These are phyloP conservation scores for Rhamnusium bicolor DNA, from an alignment of 2,888 invertebrate genomes.

Conservation along the genomic window DNA sequence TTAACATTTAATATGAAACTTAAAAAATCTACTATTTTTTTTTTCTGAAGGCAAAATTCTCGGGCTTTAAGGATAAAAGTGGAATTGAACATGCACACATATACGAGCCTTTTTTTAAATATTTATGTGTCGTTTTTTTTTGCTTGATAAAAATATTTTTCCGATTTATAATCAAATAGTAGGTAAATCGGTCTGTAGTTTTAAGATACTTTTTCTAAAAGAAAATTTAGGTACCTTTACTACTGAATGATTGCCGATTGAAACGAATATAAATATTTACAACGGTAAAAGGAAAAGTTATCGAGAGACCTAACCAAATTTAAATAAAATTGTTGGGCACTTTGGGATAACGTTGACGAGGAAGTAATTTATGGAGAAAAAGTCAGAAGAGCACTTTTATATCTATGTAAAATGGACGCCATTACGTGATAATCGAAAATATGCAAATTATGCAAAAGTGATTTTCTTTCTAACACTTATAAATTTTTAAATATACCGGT, in stretches of 20 bases:
- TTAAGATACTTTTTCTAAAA: no score
- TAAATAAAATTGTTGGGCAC: constrained; percentile 7
- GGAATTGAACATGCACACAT: no score
- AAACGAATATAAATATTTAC: constrained; percentile 20
- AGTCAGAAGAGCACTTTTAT: constrained; percentile 3
- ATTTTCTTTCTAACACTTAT: neutral
- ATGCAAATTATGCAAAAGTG: neutral
- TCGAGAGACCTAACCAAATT: neutral
- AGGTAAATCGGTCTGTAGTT: no score
- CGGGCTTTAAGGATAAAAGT: no score
- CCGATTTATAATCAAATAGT: no score
- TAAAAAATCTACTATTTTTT: no score
- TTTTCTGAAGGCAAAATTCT: no score
- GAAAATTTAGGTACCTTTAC: no score
- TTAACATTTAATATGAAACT: no score
- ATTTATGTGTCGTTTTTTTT: no score
- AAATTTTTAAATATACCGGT: neutral
- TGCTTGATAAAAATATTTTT: no score
- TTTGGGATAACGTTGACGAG: neutral
- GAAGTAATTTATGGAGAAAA: constrained; percentile 9
- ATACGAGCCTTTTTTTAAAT: no score
- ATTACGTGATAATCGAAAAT: constrained; percentile 8
- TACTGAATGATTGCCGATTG: constrained; percentile 2
- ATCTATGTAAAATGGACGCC: neutral
- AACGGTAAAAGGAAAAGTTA: constrained; percentile 15